Percentiles rank a stretch among this genome's conserved stretches.
Conservation (phyloP, 2,888 invertebrate species). For the Nipponacmea schrenckii region DNA sequence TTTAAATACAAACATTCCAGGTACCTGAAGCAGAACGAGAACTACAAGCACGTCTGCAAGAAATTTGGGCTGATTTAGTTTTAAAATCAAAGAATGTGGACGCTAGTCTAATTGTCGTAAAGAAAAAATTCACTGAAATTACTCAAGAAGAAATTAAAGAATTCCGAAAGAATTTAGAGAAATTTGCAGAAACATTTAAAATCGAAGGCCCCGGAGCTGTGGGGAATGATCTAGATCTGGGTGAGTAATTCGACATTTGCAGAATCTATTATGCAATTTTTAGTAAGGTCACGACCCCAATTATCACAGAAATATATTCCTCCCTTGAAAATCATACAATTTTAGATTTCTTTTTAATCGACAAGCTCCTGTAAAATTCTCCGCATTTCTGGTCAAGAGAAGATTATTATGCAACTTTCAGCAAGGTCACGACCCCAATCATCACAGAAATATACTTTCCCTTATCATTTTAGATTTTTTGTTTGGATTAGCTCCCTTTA, state of each 20-base stretch:
- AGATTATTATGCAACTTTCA: too few species aligned
- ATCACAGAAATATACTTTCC: neutral
- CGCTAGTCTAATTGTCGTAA: conserved; percentile 75
- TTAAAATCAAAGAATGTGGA: conserved; percentile 68
- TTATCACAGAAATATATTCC: neutral
- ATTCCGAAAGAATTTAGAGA: conserved; percentile 74
- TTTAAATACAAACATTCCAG: too few species aligned
- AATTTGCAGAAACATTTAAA: conserved; percentile 81
- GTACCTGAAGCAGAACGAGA: conserved; percentile 61
- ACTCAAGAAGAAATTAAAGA: conserved; percentile 80
- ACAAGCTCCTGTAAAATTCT: too few species aligned
- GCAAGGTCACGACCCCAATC: neutral
- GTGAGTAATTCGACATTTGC: conserved; percentile 69
- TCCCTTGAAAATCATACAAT: neutral
- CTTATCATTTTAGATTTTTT: neutral
- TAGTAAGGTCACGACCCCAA: too few species aligned
- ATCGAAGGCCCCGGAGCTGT: conserved; percentile 83
- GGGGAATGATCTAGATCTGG: conserved; percentile 81
- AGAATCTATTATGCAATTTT: too few species aligned
- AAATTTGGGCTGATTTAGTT: conserved; percentile 66
- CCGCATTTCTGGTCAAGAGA: too few species aligned
- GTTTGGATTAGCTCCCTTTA: too few species aligned
- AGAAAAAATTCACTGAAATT: conserved; percentile 85
- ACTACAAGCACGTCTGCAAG: conserved; percentile 52
- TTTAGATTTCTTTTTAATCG: too few species aligned